Percentiles rank a stretch among this genome's conserved stretches.
Evolutionary conservation across 2,113 vertebrate species (phyloP).

Genomic region (Pyrgilauda ruficollis): DNA sequence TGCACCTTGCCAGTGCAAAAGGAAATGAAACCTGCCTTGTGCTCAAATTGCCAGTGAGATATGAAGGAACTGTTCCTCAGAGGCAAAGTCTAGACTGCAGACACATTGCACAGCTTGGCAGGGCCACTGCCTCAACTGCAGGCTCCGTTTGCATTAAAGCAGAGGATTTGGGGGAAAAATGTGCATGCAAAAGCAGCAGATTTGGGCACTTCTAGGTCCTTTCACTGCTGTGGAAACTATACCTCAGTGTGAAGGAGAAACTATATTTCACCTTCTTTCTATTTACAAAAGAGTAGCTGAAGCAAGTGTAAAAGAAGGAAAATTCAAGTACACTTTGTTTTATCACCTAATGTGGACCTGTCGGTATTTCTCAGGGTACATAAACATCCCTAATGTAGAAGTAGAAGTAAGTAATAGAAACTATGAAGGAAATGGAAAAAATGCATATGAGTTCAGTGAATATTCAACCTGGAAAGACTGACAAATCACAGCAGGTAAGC

Average conservation of each 20-base stretch:
- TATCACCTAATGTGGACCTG: neutral
- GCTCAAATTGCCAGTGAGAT: neutral
- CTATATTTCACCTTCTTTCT: neutral
- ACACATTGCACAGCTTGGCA: neutral
- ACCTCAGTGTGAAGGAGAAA: neutral
- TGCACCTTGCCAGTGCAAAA: rapidly evolving
- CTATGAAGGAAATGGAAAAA: neutral
- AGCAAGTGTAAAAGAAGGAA: neutral
- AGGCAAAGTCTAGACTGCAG: neutral
- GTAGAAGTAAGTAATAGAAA: neutral
- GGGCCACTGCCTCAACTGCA: neutral
- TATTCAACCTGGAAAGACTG: neutral
- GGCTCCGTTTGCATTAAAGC: neutral
- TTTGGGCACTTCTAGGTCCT: neutral
- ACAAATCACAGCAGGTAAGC: neutral
- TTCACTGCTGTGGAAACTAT: neutral
- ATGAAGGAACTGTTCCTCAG: neutral
- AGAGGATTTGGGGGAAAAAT: rapidly evolving
- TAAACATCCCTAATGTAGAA: neutral
- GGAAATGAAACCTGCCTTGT: neutral
- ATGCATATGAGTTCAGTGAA: neutral
- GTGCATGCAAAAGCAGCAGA: neutral
- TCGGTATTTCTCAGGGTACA: neutral
- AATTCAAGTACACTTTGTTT: neutral
- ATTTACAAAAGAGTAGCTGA: neutral